Base-by-base conservation (phyloP, 1,140 invertebrate species). In the Sogatella furcifera region DNA sequence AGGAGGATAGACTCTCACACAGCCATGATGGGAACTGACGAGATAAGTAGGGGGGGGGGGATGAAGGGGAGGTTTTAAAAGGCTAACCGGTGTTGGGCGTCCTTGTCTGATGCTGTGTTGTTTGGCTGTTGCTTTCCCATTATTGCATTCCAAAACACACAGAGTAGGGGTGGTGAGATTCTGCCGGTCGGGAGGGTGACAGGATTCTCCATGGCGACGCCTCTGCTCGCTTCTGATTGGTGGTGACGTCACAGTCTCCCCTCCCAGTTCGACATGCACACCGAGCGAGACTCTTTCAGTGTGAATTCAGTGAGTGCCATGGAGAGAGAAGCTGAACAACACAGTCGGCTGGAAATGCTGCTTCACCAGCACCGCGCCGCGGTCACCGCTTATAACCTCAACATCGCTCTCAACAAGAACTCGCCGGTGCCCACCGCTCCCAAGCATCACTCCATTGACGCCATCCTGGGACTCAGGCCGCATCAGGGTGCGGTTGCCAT, bases 391-490 rank as follows among this genome's bases (percentile, higher is more conserved):
- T 61, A 59, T 21, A 55, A 60, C 2, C 17, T 65, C 15, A 55
- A 60, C 2, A 14, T 65, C 15, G 55, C 56, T 1, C 54, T 52
- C 14, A 17, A 61, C 3, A 28, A 44, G 19, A 54, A 14, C 31
- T 19, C 55, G 15, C 13, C 14, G 54, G 31, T 11, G 22, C 14
- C 60, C 64, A 4, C 52, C 63, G 19, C 17, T n/a, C 65, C 64
- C 19, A 65, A 59, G 14, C 65, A 66, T 14, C 65, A 65, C 43
- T 62, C 65, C 5, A 67, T 67, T 11, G 66, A 65, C 28, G 62
- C 60, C 38, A 67, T 66, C 28, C 60, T 66, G 11, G 65, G 65
- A 2, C 53, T 58, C 11, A 56, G 42, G 58, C 24, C 57, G 41
- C 10, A 19, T 38, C 52, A 55, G 21, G 42, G 44, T 44, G 19